Evolutionary conservation across 2,797 vertebrate genomes (phyloP).

Genomic region (Carduelis carduelis): DNA sequence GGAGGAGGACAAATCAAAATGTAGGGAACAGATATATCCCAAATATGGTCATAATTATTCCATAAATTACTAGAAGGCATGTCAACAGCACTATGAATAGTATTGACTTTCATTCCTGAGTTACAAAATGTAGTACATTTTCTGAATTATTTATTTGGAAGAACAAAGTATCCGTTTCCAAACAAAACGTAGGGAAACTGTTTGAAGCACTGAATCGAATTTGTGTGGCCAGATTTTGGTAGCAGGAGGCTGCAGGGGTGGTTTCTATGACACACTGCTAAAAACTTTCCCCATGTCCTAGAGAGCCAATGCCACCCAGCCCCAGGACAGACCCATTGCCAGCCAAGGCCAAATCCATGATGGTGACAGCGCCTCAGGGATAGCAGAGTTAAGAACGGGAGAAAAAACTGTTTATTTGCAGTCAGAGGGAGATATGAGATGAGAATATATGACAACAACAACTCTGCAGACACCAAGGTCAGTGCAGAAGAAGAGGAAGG

Average conservation of each 20-base stretch:
- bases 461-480: neutral
- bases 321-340: neutral
- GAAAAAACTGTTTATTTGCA: neutral
- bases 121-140: slow-evolving; percentile 24
- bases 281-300: neutral
- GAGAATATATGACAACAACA: neutral
- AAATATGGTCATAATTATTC: slow-evolving; percentile 60
- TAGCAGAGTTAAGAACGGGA: neutral
- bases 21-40: slow-evolving; percentile 13
- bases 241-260: neutral
- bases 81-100: slow-evolving; percentile 39
- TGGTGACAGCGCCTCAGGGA: neutral
- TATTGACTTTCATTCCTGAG: slow-evolving; percentile 54
- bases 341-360: neutral
- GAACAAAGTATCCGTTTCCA: slow-evolving; percentile 28
- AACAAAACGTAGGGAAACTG: slow-evolving; percentile 28
- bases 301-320: neutral
- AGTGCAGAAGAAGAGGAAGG: neutral
- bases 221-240: neutral
- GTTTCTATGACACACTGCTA: neutral
- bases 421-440: neutral
- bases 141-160: slow-evolving; percentile 56
- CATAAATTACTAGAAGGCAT: slow-evolving; percentile 54
- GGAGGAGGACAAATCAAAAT: slow-evolving; percentile 42
- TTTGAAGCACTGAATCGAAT: neutral